A percentile compares a stretch with the other conserved stretches of the same genome.
These are phyloP conservation scores for Tenodera sinensis DNA, from an alignment of 2,888 invertebrate genomes.

Conservation along the genomic window DNA sequence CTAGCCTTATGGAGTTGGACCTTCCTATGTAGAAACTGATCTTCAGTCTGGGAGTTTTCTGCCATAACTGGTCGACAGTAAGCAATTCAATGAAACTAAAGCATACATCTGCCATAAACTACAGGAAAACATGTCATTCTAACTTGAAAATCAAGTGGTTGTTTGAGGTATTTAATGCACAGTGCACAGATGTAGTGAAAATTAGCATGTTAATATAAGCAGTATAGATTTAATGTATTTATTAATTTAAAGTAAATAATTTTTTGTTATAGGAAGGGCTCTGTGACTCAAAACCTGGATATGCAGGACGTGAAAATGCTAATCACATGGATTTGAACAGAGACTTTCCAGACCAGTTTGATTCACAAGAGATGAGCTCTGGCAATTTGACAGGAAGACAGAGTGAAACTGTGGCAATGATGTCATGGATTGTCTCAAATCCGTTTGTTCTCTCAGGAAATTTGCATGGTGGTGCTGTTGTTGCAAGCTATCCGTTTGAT, in stretches of 20 bases:
- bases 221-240: neutral
- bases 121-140: too few species aligned
- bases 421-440: slow-evolving; percentile 81
- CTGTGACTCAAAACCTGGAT: slow-evolving; percentile 66
- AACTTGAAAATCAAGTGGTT: too few species aligned
- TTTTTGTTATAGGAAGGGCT: slow-evolving; percentile 64
- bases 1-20: too few species aligned
- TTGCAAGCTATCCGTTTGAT: slow-evolving; percentile 97
- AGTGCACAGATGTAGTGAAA: too few species aligned
- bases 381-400: slow-evolving; percentile 51
- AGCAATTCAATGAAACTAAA: too few species aligned
- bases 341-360: slow-evolving; percentile 90
- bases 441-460: slow-evolving; percentile 93
- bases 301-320: slow-evolving; percentile 76
- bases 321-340: slow-evolving; percentile 81
- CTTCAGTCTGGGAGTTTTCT: too few species aligned
- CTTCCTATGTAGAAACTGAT: too few species aligned
- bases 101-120: too few species aligned
- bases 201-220: too few species aligned
- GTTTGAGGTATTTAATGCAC: too few species aligned
- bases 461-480: slow-evolving; percentile 93
- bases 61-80: too few species aligned
- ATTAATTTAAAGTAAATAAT: neutral
- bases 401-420: slow-evolving; percentile 84
- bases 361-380: slow-evolving; percentile 42